phyloP scores from a whole-genome alignment of 2,797 vertebrate species.

The Sebastes oblongus region DNA sequence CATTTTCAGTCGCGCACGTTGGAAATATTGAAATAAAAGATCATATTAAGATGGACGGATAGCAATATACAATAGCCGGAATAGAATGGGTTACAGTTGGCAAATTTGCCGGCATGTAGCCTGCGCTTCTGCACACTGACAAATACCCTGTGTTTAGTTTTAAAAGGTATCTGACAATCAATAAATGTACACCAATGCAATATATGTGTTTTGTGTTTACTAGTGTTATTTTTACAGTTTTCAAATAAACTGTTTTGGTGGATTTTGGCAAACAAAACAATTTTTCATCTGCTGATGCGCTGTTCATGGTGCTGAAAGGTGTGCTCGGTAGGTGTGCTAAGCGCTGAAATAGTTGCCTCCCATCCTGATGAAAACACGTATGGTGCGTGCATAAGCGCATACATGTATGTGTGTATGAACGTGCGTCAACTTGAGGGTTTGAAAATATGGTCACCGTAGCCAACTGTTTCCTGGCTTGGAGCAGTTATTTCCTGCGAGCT shows the following conservation, averaged over 20 bases:
- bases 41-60: neutral
- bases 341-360: neutral
- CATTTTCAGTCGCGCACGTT: too few species aligned
- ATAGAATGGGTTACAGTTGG: neutral
- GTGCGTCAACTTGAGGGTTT: neutral
- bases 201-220: neutral
- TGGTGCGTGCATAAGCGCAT: neutral
- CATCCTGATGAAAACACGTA: neutral
- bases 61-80: neutral
- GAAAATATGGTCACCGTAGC: neutral
- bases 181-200: neutral
- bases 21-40: neutral
- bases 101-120: neutral
- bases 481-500: neutral
- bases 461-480: neutral
- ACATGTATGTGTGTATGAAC: neutral
- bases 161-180: too few species aligned
- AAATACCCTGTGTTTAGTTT: neutral
- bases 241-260: neutral
- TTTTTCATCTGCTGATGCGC: neutral
- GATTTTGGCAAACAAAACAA: neutral
- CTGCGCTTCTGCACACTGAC: neutral
- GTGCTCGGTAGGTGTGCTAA: neutral
- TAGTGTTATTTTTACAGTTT: neutral
- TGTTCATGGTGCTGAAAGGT: neutral